Evolutionary conservation across 2,113 vertebrate genomes (phyloP).

Genomic region (Cyanoderma ruficeps): DNA sequence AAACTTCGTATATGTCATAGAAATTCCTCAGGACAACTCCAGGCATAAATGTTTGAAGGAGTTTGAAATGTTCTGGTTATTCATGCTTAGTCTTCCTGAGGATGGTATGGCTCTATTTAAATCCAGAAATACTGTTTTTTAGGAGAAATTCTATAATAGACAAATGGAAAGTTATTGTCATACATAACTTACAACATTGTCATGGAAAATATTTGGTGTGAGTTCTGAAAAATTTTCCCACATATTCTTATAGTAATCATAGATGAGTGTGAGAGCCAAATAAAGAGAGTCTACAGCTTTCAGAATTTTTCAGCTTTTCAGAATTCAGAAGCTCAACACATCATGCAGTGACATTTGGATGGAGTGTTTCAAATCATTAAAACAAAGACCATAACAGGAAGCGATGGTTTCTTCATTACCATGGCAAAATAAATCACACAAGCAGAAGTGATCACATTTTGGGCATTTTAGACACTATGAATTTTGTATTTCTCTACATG

Average conservation of each 20-base stretch:
- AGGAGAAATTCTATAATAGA: background rate
- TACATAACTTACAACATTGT: background rate
- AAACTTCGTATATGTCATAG: background rate
- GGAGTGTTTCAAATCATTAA: background rate
- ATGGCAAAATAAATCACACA: background rate
- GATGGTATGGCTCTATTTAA: background rate
- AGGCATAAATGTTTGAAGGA: background rate
- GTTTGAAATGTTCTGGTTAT: background rate
- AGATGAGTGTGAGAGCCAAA: background rate
- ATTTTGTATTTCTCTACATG: background rate
- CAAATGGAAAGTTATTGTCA: background rate
- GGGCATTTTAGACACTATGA: background rate
- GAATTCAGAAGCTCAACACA: background rate
- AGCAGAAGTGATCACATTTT: background rate
- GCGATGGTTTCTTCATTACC: background rate
- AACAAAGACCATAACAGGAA: background rate
- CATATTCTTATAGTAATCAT: background rate
- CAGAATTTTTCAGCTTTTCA: background rate
- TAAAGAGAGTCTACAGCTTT: background rate
- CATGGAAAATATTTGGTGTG: background rate
- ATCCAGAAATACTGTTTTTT: background rate
- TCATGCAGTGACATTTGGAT: background rate
- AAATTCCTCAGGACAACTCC: background rate
- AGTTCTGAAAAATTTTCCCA: background rate
- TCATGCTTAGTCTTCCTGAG: background rate